Evolutionary conservation across 2,797 vertebrate genomes (phyloP).

Genomic region (Potorous gilbertii): DNA sequence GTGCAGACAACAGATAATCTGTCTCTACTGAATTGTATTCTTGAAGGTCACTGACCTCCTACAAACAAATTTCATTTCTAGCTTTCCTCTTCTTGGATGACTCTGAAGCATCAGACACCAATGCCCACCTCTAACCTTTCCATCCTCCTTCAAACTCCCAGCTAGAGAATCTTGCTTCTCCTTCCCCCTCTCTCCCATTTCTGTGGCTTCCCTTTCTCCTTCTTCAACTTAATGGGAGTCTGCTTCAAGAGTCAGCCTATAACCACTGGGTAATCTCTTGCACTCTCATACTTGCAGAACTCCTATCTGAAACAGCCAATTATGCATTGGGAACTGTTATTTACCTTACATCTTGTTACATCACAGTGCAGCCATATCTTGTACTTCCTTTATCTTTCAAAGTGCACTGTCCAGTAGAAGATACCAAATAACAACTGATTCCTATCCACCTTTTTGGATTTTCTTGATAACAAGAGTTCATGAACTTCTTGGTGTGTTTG

Average conservation of each 20-base stretch:
- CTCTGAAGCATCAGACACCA: neutral
- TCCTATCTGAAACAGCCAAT: neutral
- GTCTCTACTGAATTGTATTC: neutral
- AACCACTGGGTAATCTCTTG: neutral
- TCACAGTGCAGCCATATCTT: neutral
- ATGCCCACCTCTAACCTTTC: neutral
- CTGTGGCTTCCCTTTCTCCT: neutral
- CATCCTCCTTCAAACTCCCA: neutral
- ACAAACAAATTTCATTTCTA: neutral
- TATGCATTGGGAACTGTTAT: neutral
- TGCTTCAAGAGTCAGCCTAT: neutral
- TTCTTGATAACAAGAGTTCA: neutral
- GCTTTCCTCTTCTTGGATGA: neutral
- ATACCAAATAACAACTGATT: neutral
- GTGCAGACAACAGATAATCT: neutral
- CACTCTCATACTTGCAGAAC: neutral
- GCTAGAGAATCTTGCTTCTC: neutral
- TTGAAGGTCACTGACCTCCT: neutral
- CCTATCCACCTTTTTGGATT: neutral
- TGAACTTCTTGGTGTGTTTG: neutral
- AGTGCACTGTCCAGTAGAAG: neutral
- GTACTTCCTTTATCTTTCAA: neutral
- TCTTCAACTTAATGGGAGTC: neutral
- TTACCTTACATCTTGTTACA: neutral
- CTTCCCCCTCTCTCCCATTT: neutral